phyloP scores from a whole-genome alignment of 2,113 vertebrate genomes.

The Podarcis muralis region DNA sequence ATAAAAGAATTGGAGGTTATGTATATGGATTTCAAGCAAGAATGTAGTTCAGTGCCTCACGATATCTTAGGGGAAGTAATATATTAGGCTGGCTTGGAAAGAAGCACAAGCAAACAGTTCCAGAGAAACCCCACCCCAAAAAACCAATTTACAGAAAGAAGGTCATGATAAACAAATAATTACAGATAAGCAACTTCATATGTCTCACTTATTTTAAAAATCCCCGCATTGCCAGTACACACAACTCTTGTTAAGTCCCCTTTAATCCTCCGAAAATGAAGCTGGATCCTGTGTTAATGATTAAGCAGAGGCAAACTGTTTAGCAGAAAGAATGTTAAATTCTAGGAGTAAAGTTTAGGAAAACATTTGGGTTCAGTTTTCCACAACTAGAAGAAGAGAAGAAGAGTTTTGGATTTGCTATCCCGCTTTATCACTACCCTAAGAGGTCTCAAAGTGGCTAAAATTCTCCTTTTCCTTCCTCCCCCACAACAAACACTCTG shows the following conservation, averaged over 20 bases:
- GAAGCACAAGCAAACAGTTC: conserved; percentile 48
- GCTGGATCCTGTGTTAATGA: background rate
- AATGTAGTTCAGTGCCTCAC: conserved; percentile 40
- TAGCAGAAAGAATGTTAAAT: rapidly evolving
- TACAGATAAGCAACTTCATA: background rate
- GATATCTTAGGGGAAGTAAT: conserved; percentile 41
- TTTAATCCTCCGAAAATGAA: background rate
- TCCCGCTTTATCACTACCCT: too few species aligned
- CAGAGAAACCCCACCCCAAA: conserved; percentile 27
- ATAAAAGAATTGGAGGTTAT: conserved; percentile 30
- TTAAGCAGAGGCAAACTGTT: background rate
- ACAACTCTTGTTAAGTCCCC: background rate
- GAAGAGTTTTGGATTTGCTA: too few species aligned
- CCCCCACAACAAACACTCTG: too few species aligned
- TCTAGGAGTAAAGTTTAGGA: background rate
- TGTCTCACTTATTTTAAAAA: background rate
- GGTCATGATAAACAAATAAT: background rate
- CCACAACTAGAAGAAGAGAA: background rate
- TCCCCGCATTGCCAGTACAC: background rate
- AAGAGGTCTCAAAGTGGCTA: too few species aligned
- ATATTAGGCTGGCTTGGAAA: conserved; percentile 48
- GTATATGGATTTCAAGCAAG: conserved; percentile 46
- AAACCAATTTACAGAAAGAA: background rate
- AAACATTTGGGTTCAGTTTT: background rate
- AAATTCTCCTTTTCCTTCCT: too few species aligned